A percentile compares a stretch with the other conserved stretches of the same genome.
These are phyloP conservation scores for Galaxea fascicularis DNA, from an alignment of 92 coral and sea anemone genomes.

Conservation along the genomic window DNA sequence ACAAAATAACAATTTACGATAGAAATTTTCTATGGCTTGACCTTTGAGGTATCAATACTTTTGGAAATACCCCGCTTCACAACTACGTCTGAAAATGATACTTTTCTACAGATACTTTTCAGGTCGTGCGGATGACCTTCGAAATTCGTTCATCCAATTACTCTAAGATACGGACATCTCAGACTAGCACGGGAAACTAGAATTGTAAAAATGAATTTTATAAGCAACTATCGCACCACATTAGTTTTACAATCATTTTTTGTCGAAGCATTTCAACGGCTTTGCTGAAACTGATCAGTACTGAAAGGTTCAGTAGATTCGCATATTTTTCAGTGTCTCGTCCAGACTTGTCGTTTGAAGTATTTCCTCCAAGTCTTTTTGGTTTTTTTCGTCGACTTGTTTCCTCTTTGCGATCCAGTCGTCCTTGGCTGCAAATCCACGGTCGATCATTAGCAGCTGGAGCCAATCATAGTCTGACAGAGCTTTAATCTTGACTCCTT, in stretches of 20 bases:
- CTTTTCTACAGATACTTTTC: not conserved
- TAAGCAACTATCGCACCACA: not conserved
- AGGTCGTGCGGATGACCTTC: no score
- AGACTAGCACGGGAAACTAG: not conserved
- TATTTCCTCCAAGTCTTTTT: slow-evolving; percentile 41
- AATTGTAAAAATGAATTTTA: not conserved
- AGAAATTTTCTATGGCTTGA: not conserved
- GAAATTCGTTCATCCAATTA: not conserved
- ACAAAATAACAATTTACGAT: not conserved
- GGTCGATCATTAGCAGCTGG: slow-evolving; percentile 54
- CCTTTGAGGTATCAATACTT: not conserved
- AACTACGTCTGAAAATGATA: slow-evolving; percentile 27
- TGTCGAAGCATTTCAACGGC: not conserved
- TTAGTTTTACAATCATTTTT: not conserved
- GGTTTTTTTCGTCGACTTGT: slow-evolving; percentile 49
- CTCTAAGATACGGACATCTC: not conserved
- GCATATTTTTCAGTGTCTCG: slow-evolving; percentile 46
- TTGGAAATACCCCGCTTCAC: not conserved
- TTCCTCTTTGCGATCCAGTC: slow-evolving; percentile 58
- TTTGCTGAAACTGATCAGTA: not conserved
- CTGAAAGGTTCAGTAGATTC: slow-evolving; percentile 22
- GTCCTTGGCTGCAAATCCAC: slow-evolving; percentile 59
- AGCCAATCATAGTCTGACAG: slow-evolving; percentile 56
- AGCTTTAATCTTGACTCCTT: slow-evolving; percentile 28
- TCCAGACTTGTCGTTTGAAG: slow-evolving; percentile 41